Conservation (phyloP, 2,888 invertebrate species). For the Himalopsyche anomala region DNA sequence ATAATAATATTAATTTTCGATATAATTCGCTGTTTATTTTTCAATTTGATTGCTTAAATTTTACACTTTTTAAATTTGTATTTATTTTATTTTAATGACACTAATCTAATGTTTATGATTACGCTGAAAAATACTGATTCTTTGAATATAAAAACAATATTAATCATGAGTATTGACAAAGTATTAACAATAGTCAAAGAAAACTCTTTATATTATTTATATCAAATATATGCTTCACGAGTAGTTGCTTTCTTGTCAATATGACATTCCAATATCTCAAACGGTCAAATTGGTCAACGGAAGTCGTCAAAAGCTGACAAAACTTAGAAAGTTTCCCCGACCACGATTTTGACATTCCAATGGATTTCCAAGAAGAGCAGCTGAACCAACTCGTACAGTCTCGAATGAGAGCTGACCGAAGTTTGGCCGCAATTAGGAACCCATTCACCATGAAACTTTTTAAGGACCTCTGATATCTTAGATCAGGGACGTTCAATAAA, state of each 20-base stretch:
- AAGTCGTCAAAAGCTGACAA: constrained; percentile 6
- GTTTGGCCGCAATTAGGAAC: constrained; percentile 43
- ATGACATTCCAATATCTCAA: constrained; percentile 32
- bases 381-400: constrained; percentile 18
- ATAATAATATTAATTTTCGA: too few species aligned
- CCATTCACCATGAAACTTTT: constrained; percentile 35
- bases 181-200: too few species aligned
- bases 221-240: too few species aligned
- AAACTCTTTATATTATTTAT: too few species aligned
- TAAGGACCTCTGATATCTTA: constrained; percentile 32
- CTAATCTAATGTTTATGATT: too few species aligned
- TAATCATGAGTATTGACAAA: too few species aligned
- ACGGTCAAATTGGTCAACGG: constrained; percentile 32
- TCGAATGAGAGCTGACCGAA: constrained; percentile 6
- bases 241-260: not conserved
- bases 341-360: constrained; percentile 19
- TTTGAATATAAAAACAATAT: too few species aligned
- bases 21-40: too few species aligned
- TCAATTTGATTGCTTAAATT: too few species aligned
- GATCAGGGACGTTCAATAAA: constrained; percentile 5
- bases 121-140: too few species aligned
- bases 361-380: constrained; percentile 23
- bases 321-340: constrained; percentile 40
- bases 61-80: too few species aligned
- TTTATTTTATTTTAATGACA: too few species aligned